Percentiles rank a stretch among this genome's conserved stretches.
phyloP scores from a whole-genome alignment of 64 coral and sea anemone genomes.

The Pocillopora damicornis region DNA sequence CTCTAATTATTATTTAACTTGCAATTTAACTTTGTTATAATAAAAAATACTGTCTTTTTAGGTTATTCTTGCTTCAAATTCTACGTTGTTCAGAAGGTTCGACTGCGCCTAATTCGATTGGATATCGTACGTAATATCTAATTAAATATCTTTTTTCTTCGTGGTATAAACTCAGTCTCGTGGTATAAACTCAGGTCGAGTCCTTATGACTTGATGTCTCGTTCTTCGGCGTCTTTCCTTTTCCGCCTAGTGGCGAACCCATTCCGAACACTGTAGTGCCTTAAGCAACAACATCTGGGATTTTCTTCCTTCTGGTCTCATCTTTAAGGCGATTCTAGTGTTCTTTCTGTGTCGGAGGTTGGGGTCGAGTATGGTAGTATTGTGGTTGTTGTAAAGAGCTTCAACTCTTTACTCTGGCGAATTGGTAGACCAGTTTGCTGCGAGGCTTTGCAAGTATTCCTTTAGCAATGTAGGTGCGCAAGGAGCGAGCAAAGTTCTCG shows the following conservation, averaged over 20 bases:
- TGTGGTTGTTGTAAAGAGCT: neutral
- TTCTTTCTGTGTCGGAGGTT: neutral
- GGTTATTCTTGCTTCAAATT: neutral
- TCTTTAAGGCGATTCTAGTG: neutral
- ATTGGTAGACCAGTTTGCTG: slow-evolving; percentile 62
- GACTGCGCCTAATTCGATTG: neutral
- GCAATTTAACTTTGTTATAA: neutral
- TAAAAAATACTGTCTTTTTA: neutral
- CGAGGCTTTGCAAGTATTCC: slow-evolving; percentile 62
- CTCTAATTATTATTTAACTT: neutral
- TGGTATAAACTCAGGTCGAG: neutral
- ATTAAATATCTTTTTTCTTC: neutral
- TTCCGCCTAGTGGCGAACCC: neutral
- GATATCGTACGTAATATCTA: neutral
- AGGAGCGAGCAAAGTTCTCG: slow-evolving; percentile 68
- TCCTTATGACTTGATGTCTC: neutral
- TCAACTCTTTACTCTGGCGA: slow-evolving; percentile 25
- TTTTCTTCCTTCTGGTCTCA: neutral
- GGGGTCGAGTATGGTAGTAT: neutral
- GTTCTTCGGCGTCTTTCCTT: neutral
- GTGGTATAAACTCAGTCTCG: neutral
- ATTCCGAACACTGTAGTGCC: neutral
- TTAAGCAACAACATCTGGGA: neutral
- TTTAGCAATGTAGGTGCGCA: slow-evolving; percentile 66
- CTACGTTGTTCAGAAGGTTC: neutral